A percentile compares a stretch with the other conserved stretches of the same genome.
phyloP scores from a whole-genome alignment of 2,888 invertebrate species.

The Aradus depressus region DNA sequence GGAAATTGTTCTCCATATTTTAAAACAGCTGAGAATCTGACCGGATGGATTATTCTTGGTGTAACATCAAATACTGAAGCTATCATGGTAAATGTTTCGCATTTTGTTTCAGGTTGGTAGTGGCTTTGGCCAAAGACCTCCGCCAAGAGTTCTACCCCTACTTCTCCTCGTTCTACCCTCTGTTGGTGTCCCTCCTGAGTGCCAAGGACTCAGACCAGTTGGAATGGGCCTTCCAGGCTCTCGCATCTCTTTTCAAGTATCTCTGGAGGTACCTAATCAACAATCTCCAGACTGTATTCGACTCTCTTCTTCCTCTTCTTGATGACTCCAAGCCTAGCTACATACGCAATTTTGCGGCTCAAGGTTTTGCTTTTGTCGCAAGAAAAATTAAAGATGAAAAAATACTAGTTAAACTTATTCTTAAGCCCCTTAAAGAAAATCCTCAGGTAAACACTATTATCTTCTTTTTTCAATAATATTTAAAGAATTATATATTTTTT shows the following conservation, averaged over 20 bases:
- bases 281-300: slow-evolving; percentile 61
- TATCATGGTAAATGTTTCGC: slow-evolving; percentile 31
- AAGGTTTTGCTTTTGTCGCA: slow-evolving; percentile 90
- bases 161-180: slow-evolving; percentile 62
- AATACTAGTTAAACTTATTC: slow-evolving; percentile 56
- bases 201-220: slow-evolving; percentile 72
- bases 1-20: no score
- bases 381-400: slow-evolving; percentile 73
- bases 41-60: no score
- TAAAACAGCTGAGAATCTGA: no score
- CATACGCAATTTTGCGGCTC: slow-evolving; percentile 86
- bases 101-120: slow-evolving; percentile 53
- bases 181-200: slow-evolving; percentile 57
- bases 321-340: slow-evolving; percentile 68
- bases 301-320: slow-evolving; percentile 60
- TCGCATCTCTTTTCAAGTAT: slow-evolving; percentile 85
- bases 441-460: slow-evolving; percentile 49
- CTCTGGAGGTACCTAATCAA: slow-evolving; percentile 70
- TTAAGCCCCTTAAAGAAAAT: slow-evolving; percentile 53
- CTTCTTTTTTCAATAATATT: neutral
- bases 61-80: no score
- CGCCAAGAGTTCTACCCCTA: slow-evolving; percentile 80
- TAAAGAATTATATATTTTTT: neutral
- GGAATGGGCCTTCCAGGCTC: slow-evolving; percentile 72
- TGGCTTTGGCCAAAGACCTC: slow-evolving; percentile 76